Percentiles rank a stretch among this genome's conserved stretches.
phyloP scores from a whole-genome alignment of 2,888 invertebrate genomes.

The Andrena trimmerana region DNA sequence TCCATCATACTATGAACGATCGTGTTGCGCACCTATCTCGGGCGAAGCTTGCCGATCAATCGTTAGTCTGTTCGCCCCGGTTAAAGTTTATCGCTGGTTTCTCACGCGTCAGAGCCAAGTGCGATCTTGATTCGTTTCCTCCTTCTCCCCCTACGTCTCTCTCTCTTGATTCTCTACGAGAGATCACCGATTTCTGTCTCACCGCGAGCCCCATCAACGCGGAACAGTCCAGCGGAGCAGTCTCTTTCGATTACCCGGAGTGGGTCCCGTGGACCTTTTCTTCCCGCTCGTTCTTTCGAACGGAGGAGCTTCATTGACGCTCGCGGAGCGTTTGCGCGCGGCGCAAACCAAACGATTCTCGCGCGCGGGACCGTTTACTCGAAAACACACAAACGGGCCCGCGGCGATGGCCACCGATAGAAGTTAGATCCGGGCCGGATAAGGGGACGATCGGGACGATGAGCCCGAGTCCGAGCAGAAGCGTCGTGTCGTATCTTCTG shows the following conservation, averaged over 20 bases:
- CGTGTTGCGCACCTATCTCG: too few relatives aligned
- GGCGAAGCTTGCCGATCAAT: too few relatives aligned
- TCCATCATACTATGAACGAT: not conserved
- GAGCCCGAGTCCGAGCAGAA: slow-evolving; percentile 49
- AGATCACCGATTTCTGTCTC: not conserved
- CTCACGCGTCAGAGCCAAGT: too few relatives aligned
- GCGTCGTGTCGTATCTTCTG: slow-evolving; percentile 60
- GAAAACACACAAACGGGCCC: slow-evolving; percentile 31
- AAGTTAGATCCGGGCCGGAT: slow-evolving; percentile 53
- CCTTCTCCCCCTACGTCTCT: not conserved
- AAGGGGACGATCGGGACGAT: slow-evolving; percentile 40
- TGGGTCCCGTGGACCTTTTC: not conserved
- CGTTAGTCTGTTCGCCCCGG: too few relatives aligned
- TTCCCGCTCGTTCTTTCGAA: slow-evolving; percentile 6
- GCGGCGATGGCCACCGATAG: slow-evolving; percentile 37
- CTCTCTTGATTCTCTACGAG: not conserved
- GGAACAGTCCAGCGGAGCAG: not conserved
- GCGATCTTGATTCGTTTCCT: too few relatives aligned
- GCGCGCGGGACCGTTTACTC: slow-evolving; percentile 9
- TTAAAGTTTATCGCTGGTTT: too few relatives aligned
- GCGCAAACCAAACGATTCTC: not conserved
- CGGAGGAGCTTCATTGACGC: not conserved
- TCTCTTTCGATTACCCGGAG: not conserved
- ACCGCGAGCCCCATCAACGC: not conserved
- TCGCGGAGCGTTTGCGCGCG: not conserved